Conservation (phyloP, 1,140 invertebrate genomes). For the Hyles euphorbiae region DNA sequence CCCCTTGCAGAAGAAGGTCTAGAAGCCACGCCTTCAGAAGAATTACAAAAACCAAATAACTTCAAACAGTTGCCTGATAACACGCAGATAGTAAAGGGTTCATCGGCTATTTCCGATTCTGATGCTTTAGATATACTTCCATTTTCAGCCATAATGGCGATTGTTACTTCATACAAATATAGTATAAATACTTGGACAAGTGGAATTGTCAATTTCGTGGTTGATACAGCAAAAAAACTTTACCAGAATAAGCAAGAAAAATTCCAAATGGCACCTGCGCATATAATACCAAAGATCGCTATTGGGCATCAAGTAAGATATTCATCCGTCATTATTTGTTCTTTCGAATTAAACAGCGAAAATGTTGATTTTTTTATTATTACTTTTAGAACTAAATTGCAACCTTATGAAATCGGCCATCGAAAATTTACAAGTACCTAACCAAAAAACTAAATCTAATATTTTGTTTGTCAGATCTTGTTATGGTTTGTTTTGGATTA, state of each 20-base stretch:
- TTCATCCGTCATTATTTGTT: no score
- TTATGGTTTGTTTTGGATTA: no score
- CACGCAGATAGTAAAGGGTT: slow-evolving; percentile 68
- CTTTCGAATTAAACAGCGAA: no score
- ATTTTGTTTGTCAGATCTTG: no score
- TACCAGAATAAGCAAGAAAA: slow-evolving; percentile 54
- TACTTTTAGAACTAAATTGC: no score
- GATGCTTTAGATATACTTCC: slow-evolving; percentile 62
- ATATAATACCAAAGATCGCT: slow-evolving; percentile 63
- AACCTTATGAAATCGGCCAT: no score
- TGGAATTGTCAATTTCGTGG: slow-evolving; percentile 69
- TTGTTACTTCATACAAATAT: slow-evolving; percentile 74
- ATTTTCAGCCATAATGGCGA: slow-evolving; percentile 75
- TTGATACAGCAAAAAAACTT: slow-evolving; percentile 69
- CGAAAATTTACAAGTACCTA: no score
- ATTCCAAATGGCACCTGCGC: slow-evolving; percentile 56
- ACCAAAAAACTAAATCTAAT: no score
- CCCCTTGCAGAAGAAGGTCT: slow-evolving; percentile 39
- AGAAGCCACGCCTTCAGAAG: slow-evolving; percentile 54
- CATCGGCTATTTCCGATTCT: slow-evolving; percentile 45
- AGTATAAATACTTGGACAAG: slow-evolving; percentile 66
- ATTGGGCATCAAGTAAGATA: slow-evolving; percentile 64
- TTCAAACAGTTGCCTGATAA: slow-evolving; percentile 71
- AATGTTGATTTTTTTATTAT: no score
- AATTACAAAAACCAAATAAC: slow-evolving; percentile 67